Percentiles rank a stretch among this genome's conserved stretches.
phyloP scores from a whole-genome alignment of 2,797 vertebrate species.

The Coluber constrictor region DNA sequence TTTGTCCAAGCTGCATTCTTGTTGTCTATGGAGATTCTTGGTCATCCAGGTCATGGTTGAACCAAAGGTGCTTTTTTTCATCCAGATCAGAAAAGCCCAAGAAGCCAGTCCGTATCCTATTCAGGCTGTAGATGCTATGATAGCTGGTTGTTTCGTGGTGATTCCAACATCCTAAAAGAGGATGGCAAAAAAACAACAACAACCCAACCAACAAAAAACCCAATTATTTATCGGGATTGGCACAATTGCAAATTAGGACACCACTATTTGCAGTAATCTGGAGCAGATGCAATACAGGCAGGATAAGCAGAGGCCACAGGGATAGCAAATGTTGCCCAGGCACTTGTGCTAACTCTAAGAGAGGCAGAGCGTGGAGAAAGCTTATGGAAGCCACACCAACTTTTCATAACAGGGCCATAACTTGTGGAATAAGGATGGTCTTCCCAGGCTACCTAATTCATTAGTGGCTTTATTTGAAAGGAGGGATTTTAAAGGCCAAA shows the following conservation, averaged over 20 bases:
- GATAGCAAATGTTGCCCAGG: too few species aligned
- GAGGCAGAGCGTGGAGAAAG: too few species aligned
- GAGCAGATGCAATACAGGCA: too few species aligned
- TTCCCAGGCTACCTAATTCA: background rate
- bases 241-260: background rate
- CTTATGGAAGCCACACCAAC: too few species aligned
- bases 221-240: background rate
- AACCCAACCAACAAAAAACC: too few species aligned
- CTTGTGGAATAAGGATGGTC: background rate
- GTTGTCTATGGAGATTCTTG: background rate
- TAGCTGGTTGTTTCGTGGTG: background rate
- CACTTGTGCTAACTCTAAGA: too few species aligned
- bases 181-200: background rate
- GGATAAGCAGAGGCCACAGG: too few species aligned
- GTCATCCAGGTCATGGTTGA: too few species aligned
- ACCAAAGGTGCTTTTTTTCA: too few species aligned
- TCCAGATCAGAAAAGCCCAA: background rate
- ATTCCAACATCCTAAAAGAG: background rate
- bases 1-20: background rate
- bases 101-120: background rate
- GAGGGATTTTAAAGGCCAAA: background rate
- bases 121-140: background rate
- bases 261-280: background rate
- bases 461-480: background rate
- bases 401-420: too few species aligned